Conservation (phyloP, 2,113 vertebrate genomes). For the Oreotrochilus melanogaster region DNA sequence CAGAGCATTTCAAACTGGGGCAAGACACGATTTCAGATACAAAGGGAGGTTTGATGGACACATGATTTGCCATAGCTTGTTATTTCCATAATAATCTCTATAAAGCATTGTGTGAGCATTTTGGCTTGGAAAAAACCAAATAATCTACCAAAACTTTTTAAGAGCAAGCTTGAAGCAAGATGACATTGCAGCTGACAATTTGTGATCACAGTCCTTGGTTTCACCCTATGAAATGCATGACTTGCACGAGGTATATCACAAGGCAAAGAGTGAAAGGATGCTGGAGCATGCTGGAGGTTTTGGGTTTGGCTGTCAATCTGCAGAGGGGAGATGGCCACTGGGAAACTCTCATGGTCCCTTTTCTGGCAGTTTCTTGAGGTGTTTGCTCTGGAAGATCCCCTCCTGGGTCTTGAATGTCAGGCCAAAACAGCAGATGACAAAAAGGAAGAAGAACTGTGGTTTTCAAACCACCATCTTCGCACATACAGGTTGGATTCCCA, state of each 20-base stretch:
- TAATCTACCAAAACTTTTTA: not conserved
- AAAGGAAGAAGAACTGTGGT: not conserved
- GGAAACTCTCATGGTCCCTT: not conserved
- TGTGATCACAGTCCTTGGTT: not conserved
- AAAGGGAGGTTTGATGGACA: not conserved
- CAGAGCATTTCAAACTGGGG: not conserved
- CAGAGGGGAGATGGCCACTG: not conserved
- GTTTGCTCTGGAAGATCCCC: not conserved
- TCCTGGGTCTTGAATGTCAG: not conserved
- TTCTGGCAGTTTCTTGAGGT: not conserved
- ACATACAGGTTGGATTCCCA: not conserved
- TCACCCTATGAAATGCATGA: not conserved
- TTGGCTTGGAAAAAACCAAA: not conserved
- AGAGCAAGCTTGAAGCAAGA: not conserved
- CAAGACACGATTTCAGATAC: not conserved
- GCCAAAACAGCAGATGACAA: not conserved
- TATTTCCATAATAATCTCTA: not conserved
- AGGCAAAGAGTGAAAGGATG: not conserved
- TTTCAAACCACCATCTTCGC: not conserved
- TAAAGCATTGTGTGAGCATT: not conserved
- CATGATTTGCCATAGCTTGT: not conserved
- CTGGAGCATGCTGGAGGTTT: accelerated
- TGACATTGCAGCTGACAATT: not conserved
- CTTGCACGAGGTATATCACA: not conserved
- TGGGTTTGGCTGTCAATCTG: not conserved